Percentiles rank a stretch among this genome's conserved stretches.
These are phyloP conservation scores for Cephonodes hylas DNA, from an alignment of 2,888 invertebrate genomes.

Conservation along the genomic window DNA sequence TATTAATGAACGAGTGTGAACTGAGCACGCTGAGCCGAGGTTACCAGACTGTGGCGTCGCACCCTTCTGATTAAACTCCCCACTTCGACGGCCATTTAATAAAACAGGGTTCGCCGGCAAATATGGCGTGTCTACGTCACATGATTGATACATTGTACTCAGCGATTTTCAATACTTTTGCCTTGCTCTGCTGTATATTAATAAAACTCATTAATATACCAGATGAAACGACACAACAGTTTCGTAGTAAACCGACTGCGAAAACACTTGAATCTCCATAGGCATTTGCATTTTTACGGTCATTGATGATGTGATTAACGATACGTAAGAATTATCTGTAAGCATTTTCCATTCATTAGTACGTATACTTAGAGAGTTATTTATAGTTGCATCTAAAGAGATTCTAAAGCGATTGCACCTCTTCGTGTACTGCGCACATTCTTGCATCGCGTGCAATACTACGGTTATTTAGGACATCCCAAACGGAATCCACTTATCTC, in stretches of 20 bases:
- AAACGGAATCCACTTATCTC: slow-evolving; percentile 34
- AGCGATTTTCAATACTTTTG: neutral
- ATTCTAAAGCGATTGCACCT: neutral
- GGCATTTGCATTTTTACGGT: neutral
- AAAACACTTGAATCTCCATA: neutral
- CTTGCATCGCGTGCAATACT: slow-evolving; percentile 20
- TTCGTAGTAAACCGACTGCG: neutral
- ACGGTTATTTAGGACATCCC: slow-evolving; percentile 27
- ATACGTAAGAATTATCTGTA: neutral
- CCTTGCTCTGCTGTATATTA: neutral
- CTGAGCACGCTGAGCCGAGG: slow-evolving; percentile 34
- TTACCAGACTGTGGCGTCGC: slow-evolving; percentile 44
- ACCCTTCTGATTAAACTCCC: slow-evolving; percentile 50
- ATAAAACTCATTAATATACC: neutral
- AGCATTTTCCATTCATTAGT: neutral
- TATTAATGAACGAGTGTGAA: slow-evolving; percentile 25
- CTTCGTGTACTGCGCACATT: neutral
- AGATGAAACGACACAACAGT: neutral
- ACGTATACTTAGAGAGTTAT: neutral
- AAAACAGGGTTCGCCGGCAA: slow-evolving; percentile 25
- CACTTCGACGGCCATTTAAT: slow-evolving; percentile 33
- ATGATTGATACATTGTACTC: slow-evolving; percentile 1
- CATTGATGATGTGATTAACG: neutral
- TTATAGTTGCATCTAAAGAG: neutral
- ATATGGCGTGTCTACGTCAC: slow-evolving; percentile 1